These are phyloP conservation scores for Delichon dasypus DNA, from an alignment of 2,797 vertebrate genomes.

Conservation along the genomic window DNA sequence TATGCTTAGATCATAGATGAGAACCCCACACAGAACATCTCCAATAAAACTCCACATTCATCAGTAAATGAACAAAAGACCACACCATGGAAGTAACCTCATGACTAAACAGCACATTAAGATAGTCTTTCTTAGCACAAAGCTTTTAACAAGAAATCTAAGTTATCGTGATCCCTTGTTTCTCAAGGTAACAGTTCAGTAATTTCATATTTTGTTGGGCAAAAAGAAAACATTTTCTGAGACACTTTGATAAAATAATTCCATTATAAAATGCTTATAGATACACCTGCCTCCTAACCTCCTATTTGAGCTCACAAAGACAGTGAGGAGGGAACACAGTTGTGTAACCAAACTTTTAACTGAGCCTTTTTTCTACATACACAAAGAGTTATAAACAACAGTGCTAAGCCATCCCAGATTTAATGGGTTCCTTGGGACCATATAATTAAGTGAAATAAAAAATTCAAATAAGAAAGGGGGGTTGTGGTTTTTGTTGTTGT, in stretches of 20 bases:
- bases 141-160: background rate
- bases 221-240: background rate
- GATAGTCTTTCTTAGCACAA: background rate
- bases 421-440: constrained; percentile 16
- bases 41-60: background rate
- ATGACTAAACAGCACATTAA: background rate
- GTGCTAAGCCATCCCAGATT: background rate
- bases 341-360: background rate
- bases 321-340: background rate
- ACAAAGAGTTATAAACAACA: background rate
- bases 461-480: constrained; percentile 4
- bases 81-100: background rate
- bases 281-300: background rate
- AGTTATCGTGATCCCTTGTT: background rate
- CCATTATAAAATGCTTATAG: background rate
- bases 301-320: background rate
- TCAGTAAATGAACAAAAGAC: background rate
- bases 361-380: background rate
- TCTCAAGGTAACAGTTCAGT: background rate
- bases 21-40: background rate
- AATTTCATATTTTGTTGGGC: background rate
- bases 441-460: constrained; percentile 49
- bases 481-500: background rate
- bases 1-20: background rate
- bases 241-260: background rate